Base-by-base conservation (phyloP, 1,140 invertebrate species). In the Calephelis nemesis region DNA sequence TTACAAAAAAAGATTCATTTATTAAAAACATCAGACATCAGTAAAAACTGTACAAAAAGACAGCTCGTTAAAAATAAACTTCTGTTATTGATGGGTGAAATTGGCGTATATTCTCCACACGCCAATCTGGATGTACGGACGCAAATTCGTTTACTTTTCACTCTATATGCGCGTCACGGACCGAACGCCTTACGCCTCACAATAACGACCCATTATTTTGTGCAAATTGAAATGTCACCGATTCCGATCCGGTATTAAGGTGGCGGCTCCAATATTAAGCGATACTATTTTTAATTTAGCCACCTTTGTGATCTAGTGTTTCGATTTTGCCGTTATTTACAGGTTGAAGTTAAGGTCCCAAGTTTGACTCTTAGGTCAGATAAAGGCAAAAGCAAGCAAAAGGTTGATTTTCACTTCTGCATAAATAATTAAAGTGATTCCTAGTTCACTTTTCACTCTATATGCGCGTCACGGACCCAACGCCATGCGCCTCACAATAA, bases 101-200 rank as follows among this genome's bases (percentile, higher is more conserved):
- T 62, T 66, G 63, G 54, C 62, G 69, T 74, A 69, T 73, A 69
- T 70, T 71, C 64, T 19, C 67, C 63, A 67, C 67, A 74, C 63
- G 63, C 70, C 65, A 58, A 64, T 65, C 72, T 69, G 62, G 63
- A 49, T 67, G 67, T 64, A 48, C 68, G 64, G 15, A 54, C 39
- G 50, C 65, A 74, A 70, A 74, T 74, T 71, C 69, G 68, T 68
- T 72, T 74, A 69, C 65, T 48, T 58, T 65, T 47, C 62, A 67
- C 63, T 74, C 69, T 69, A 50, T 72, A 74, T 74, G 73, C 73
- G 68, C 48, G 47, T 62, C 73, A 48, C 73, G 19, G 47, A 49
- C 47, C 30, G 65, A 47, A 73, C 68, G 69, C 47, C 58, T 48
- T 68, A 47, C 60, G 73, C 64, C 50, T 74, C 48, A 71, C 73